Evolutionary conservation across 2,888 invertebrate species (phyloP).

Genomic region (Orgyia antiqua): DNA sequence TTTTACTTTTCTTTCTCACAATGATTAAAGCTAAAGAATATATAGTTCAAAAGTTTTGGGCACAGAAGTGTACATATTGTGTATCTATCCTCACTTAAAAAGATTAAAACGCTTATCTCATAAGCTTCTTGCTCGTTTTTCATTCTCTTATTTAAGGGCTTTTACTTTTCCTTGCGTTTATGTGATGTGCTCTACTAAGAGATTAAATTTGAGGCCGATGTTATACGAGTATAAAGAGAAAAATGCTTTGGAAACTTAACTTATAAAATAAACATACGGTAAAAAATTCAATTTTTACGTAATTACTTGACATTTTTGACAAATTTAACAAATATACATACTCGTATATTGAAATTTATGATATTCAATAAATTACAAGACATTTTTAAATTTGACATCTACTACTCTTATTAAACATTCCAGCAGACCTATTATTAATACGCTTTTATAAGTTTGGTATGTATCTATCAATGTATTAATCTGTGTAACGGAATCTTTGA

Average conservation of each 20-base stretch:
- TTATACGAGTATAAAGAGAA: constrained; percentile 17
- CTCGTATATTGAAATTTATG: no score
- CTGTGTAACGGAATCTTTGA: no score
- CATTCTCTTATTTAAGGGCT: constrained; percentile 62
- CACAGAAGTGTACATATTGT: constrained; percentile 7
- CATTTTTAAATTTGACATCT: no score
- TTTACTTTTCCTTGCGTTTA: constrained; percentile 62
- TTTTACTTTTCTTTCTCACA: no score
- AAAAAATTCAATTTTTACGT: background rate
- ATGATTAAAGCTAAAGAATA: no score
- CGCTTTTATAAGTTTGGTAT: no score
- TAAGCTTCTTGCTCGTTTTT: constrained; percentile 62
- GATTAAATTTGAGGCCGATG: constrained; percentile 51
- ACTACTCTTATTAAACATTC: no score
- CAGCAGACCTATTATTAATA: no score
- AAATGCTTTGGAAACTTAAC: constrained; percentile 9
- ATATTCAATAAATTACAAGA: no score
- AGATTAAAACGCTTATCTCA: constrained; percentile 71
- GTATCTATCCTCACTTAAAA: constrained; percentile 52
- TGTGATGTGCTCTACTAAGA: constrained; percentile 52
- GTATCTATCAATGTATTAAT: no score
- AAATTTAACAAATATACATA: no score
- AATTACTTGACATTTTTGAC: background rate
- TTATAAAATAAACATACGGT: constrained; percentile 1
- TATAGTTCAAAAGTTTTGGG: no score